Evolutionary conservation across 1,140 invertebrate species (phyloP), one percentile per base, ranked within the genome.

Genomic region (Leptinotarsa lineolata): DNA sequence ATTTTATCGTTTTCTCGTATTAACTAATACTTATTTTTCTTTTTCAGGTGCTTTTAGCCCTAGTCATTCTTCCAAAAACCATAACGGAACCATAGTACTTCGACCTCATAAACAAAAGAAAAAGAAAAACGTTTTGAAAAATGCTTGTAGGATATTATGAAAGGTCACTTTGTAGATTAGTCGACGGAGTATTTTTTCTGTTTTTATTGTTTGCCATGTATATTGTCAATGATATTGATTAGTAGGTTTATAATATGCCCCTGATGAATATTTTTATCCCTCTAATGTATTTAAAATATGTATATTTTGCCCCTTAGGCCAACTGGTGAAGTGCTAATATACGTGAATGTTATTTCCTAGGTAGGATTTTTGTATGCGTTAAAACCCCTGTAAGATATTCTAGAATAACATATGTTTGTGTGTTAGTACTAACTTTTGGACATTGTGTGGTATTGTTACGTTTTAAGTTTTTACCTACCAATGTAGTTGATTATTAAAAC

Each of bases 111-210:
- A 84, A 72, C 79, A 87, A 75, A 86, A 88, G 68, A 88, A 87
- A 76, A 90, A 90, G 81, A 88, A 87, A 80, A 90, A 89, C 81
- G 88, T 90, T 46, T 85, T 90, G n/a, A 89, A 87, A 78, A 90
- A 88, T 77, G 87, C 88, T 67, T 90, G 89, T 82, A 86, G 87
- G 81, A 83, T 90, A 68, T 86, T 89, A 78, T 87, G 8, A 39
- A 81, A 84, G 61, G 48, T 18, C 61, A 21, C 24, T 63, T 63
- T 39, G 3, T 39, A 0, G 3, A 39, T 39, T 39, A 39, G 30
- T 39, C 20, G 20, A 63, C 20, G 2, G 8, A 64, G 22, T 70
- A 20, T 68, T 20, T 24, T 73, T 67, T 67, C 22, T 71, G 60
- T 48, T 74, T 64, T 68, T 67, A 58, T 67, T 76, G 68, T 45